Evolutionary conservation across 2,888 invertebrate species (phyloP).

Genomic region (Copidosoma aretas): DNA sequence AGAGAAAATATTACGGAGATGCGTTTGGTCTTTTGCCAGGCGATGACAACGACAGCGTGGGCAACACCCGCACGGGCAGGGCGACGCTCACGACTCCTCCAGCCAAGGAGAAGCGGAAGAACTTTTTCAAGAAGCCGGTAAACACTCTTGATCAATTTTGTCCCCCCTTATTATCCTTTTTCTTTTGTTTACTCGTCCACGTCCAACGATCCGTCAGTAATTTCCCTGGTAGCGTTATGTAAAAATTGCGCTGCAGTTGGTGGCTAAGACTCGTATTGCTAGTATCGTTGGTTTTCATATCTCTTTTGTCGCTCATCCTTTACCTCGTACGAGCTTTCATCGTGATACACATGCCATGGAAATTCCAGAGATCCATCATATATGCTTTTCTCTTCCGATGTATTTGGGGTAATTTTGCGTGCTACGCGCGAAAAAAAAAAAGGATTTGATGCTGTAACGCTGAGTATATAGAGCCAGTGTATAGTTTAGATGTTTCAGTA

Average conservation of each 20-base stretch:
- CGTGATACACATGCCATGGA: too few relatives aligned
- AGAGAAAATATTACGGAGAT: slow-evolving; percentile 21
- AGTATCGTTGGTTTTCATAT: too few relatives aligned
- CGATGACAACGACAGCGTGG: slow-evolving; percentile 91
- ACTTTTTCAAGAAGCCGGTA: slow-evolving; percentile 93
- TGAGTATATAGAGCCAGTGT: slow-evolving; percentile 4
- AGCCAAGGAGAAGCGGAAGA: slow-evolving; percentile 95
- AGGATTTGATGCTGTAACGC: slow-evolving; percentile 19
- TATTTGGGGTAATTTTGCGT: too few relatives aligned
- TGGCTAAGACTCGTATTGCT: too few relatives aligned
- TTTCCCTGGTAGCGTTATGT: too few relatives aligned
- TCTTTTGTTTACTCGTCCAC: neutral
- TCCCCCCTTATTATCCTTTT: neutral
- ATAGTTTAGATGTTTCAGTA: slow-evolving; percentile 34
- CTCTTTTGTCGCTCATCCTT: too few relatives aligned
- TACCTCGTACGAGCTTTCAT: too few relatives aligned
- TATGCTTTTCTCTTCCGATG: too few relatives aligned
- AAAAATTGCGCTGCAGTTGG: too few relatives aligned
- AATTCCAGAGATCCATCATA: too few relatives aligned
- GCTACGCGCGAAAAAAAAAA: too few relatives aligned
- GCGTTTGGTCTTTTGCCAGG: slow-evolving; percentile 64
- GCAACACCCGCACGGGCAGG: slow-evolving; percentile 79
- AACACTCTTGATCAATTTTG: slow-evolving; percentile 41
- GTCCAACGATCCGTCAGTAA: neutral
- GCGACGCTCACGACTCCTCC: slow-evolving; percentile 80